Base-by-base conservation (phyloP, 2,888 invertebrate genomes). In the Cephus spinipes region DNA sequence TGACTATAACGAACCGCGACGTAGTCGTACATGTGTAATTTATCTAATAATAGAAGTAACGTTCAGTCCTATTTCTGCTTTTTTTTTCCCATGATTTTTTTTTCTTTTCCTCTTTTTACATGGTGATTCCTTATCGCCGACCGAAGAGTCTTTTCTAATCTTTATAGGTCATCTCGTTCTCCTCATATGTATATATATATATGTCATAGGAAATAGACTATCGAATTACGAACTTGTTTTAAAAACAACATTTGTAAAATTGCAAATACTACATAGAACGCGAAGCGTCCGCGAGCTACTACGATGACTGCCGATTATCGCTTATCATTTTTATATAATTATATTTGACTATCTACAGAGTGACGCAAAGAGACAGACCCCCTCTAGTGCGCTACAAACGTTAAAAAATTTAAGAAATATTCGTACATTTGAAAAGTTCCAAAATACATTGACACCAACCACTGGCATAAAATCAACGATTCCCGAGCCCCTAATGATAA, bases 1-100 rank as follows among this genome's bases (percentile, higher is more conserved):
- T 80, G 80, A 86, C 86, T 83, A 85, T 86, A 81, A 83, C 83
- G 85, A 87, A 86, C 81, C 78, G 80, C 81, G 86, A 85, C 78
- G 82, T 12, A 71, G 85, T 84, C 73, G 80, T 82, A 84, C 83
- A 88, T 2, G 23, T 55, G 23, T 85, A 86, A 87, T 87, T 55
- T 83, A 83, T 80, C 78, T 85, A 87, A 87, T 87, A 9, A 55
- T 55, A 87, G 81, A 87, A 87, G 85, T 85, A 88, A 88, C 84
- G 82, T 84, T 85, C 85, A 87, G 84, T 86, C 85, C 82, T 81
- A 83, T 55, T 23, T 55, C 55, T 55, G 55, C 9, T 15, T 55
- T 55, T 23, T 23, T 30, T 9, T 23, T 23, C 2, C 6, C 55
- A 15, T 55, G 2, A 15, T 23, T 55, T 40, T 23, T 23, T 55